Conservation (phyloP, 2,888 invertebrate genomes). For the Ectropis crepuscularia region DNA sequence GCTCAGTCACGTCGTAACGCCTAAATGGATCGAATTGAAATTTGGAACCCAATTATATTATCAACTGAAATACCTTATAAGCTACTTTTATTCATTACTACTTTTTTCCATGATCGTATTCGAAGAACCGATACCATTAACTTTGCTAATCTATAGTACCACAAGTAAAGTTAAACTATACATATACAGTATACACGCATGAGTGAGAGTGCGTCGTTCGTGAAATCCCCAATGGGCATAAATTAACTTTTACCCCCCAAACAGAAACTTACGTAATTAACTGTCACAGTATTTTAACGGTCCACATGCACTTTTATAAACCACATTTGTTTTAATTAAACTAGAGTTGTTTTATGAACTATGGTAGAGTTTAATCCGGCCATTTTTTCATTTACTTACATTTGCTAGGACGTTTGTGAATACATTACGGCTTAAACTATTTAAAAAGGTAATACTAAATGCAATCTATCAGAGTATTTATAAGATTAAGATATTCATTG, state of each 20-base stretch:
- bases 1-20: too few species aligned
- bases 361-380: neutral
- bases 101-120: too few species aligned
- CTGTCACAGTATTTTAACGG: conserved; percentile 25
- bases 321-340: conserved; percentile 36
- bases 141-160: too few species aligned
- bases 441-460: neutral
- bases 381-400: conserved; percentile 9
- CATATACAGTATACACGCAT: neutral
- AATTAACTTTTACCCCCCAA: conserved; percentile 40
- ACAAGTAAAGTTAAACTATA: too few species aligned
- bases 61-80: too few species aligned
- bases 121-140: too few species aligned
- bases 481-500: too few species aligned
- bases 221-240: conserved; percentile 31
- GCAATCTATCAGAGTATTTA: too few species aligned
- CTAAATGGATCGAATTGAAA: too few species aligned
- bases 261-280: conserved; percentile 40
- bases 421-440: neutral
- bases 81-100: too few species aligned
- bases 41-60: too few species aligned
- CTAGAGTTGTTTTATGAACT: conserved; percentile 9
- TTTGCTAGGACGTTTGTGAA: too few species aligned
- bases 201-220: conserved; percentile 9
- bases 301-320: conserved; percentile 26